phyloP scores from a whole-genome alignment of 1,140 invertebrate species.

The Ditylenchus dipsaci region DNA sequence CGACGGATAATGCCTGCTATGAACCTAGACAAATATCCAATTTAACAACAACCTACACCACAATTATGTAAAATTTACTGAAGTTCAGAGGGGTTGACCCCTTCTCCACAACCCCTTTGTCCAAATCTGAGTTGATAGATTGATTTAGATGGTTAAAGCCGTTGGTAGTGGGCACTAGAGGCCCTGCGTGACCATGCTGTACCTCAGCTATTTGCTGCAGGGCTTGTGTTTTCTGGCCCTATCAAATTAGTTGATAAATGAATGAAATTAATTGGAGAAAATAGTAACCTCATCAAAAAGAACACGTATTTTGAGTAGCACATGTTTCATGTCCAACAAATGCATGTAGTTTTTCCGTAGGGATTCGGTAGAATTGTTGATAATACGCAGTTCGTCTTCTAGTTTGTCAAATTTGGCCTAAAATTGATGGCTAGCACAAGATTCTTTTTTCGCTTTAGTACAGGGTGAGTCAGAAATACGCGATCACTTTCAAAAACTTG shows the following conservation, averaged over 20 bases:
- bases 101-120: slow-evolving; percentile 59
- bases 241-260: neutral
- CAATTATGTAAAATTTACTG: neutral
- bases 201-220: slow-evolving; percentile 33
- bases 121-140: slow-evolving; percentile 3
- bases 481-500: too few relatives aligned
- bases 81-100: neutral
- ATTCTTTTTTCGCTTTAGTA: too few relatives aligned
- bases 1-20: neutral
- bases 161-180: neutral
- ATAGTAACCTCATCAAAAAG: slow-evolving; percentile 83
- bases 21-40: neutral
- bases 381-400: slow-evolving; percentile 81
- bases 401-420: slow-evolving; percentile 75
- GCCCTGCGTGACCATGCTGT: slow-evolving; percentile 35
- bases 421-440: slow-evolving; percentile 53
- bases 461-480: too few relatives aligned
- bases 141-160: slow-evolving; percentile 16
- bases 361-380: slow-evolving; percentile 84
- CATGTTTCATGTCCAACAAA: slow-evolving; percentile 81
- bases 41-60: neutral
- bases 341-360: slow-evolving; percentile 87
- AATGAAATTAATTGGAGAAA: neutral
- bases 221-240: slow-evolving; percentile 36
- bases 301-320: slow-evolving; percentile 82